Evolutionary conservation across 2,888 invertebrate genomes (phyloP), one percentile per base, ranked within the genome.

Genomic region (Corbicula japonica): DNA sequence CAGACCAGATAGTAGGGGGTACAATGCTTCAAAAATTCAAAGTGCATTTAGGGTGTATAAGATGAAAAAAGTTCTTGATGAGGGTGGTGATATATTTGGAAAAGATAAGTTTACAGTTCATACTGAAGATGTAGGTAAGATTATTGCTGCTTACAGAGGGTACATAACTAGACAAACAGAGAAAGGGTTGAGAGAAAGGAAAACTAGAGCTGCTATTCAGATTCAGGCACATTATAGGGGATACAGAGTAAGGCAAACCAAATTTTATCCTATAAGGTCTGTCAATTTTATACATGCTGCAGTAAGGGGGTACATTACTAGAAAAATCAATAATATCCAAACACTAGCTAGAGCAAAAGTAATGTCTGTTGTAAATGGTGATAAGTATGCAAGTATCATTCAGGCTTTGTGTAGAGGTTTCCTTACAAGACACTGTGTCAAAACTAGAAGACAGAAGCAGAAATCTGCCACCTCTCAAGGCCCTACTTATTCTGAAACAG

Each of bases 391-490:
- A 26, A 80, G 76, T 30, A 35, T 76, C 23, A 71, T 80, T 5
- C 80, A 80, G 52, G 54, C 73, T n/a, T 52, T 80, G 1, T 80
- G 80, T 63, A 73, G 54, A 46, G 80, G 76, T 18, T 80, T 74
- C 56, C 44, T 80, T 12, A 72, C 65, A 12, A 69, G 80, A 26
- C 50, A 76, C 32, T 12, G 70, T 28, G 32, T 74, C 34, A 72
- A 48, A 18, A 30, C 8, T 21, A 23, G 6, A 15, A 23, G 8
- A 32, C 30, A 58, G 18, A 56, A 68, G 58, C 21, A 50, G 18
- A 50, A 32, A n/a, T 76, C 75, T 41, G 76, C 75, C 2, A 46
- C 5, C 0, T 80, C 80, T 32, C 80, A 80, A 28, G 80, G 80
- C 50, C 80, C 80, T 26, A 68, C 68, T 21, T 48, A 58, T 28